Evolutionary conservation across 2,797 vertebrate species (phyloP).

Genomic region (Peromyscus aztecus): DNA sequence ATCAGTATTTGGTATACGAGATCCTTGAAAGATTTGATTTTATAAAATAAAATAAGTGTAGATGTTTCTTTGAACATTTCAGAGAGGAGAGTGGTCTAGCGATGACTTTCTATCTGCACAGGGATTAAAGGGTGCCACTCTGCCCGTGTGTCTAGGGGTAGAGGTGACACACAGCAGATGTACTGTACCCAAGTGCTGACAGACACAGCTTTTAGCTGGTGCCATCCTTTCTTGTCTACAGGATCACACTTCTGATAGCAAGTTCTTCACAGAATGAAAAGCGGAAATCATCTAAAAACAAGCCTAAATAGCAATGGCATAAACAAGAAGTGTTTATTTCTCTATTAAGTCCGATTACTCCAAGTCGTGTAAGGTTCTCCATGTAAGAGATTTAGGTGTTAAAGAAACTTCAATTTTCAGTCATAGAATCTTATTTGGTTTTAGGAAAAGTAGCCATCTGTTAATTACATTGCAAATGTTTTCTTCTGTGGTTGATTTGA

Average conservation of each 20-base stretch:
- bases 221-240: background rate
- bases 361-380: background rate
- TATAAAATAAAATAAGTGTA: background rate
- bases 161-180: background rate
- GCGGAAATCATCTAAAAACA: background rate
- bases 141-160: background rate
- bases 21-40: background rate
- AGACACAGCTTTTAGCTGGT: background rate
- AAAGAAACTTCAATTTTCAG: background rate
- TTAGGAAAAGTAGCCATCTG: background rate
- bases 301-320: background rate
- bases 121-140: background rate
- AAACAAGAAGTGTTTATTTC: constrained; percentile 13
- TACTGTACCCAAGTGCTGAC: background rate
- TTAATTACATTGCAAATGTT: background rate
- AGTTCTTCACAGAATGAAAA: background rate
- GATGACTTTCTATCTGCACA: background rate
- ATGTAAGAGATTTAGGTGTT: background rate
- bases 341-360: background rate
- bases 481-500: background rate
- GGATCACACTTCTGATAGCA: background rate
- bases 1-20: background rate
- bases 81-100: background rate
- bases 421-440: background rate
- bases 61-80: background rate